Evolutionary conservation across 2,888 invertebrate genomes (phyloP), one percentile per base, ranked within the genome.

Genomic region (Eupithecia pulchellata): DNA sequence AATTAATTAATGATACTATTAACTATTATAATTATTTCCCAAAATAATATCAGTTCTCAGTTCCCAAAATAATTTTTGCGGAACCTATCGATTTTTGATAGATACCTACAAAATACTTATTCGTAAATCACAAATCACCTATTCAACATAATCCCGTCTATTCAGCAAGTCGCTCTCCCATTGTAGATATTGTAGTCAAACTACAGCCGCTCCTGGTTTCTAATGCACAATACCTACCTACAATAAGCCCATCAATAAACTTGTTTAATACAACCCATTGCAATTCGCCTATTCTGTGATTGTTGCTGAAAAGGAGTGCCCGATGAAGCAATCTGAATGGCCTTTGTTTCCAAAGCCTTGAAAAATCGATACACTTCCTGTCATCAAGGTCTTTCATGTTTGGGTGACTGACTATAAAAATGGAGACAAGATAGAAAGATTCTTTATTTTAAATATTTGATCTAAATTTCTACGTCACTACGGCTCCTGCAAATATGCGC

Each of bases 301-400:
- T 73, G 66, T 64, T 67, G 55, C 17, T 34, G 29, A 36, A 58
- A 52, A 68, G 73, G 73, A 73, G 73, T 58, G 73, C 64, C 62
- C 67, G 52, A 61, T 69, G 60, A 20, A 69, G 66, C 64, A 60
- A 71, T 9, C 32, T 75, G 65, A 76, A 74, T 74, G 72, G 68
- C 64, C 30, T 69, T 73, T 78, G 73, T 76, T 73, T 72, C 73
- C 66, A 65, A 57, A 74, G 67, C 78, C 78, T 78, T 78, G 78
- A 62, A 64, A 63, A 64, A 68, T 68, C 69, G 34, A 67, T 68
- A 13, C 42, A 64, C 55, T 66, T 69, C 69, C 64, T 30, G 62
- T 34, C 36, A 20, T 27, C 65, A 68, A 65, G 64, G 64, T 57
- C 39, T 63, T 55, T 9, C 27, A 27, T 30, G 29, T 32, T 47